Evolutionary conservation across 1,140 invertebrate species (phyloP).

Genomic region (Diorhabda sublineata): DNA sequence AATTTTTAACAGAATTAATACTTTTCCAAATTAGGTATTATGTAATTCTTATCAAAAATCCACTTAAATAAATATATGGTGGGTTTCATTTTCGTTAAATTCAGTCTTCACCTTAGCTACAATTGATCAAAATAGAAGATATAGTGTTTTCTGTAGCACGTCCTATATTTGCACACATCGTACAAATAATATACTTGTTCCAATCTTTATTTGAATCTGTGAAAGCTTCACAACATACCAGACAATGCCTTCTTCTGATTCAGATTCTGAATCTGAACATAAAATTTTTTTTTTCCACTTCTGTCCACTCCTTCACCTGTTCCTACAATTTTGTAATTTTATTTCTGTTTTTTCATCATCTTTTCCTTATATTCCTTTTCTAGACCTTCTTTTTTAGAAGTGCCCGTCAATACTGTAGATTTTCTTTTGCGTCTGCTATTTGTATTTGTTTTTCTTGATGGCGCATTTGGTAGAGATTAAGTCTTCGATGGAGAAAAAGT

Average conservation of each 20-base stretch:
- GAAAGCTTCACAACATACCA: not conserved
- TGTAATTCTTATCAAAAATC: too few species aligned
- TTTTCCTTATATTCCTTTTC: not conserved
- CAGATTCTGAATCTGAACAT: not conserved
- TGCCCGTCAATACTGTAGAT: slow-evolving; percentile 18
- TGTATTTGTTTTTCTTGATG: slow-evolving; percentile 15
- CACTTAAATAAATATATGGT: too few species aligned
- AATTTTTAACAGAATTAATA: too few species aligned
- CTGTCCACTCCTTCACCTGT: not conserved
- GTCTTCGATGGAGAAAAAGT: not conserved
- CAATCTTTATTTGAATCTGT: too few species aligned
- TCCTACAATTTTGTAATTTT: not conserved
- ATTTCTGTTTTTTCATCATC: not conserved
- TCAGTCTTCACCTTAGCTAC: too few species aligned
- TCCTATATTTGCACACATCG: too few species aligned
- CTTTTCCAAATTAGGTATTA: too few species aligned
- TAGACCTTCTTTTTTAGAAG: not conserved
- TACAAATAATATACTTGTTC: too few species aligned
- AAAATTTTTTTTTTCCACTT: too few species aligned
- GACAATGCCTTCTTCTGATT: not conserved
- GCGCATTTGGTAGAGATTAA: slow-evolving; percentile 6
- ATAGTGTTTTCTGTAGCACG: too few species aligned
- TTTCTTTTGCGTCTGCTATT: slow-evolving; percentile 16
- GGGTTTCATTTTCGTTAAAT: too few species aligned
- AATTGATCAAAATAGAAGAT: too few species aligned